Conservation (phyloP, 1,140 invertebrate species). For the Zophobas morio region DNA sequence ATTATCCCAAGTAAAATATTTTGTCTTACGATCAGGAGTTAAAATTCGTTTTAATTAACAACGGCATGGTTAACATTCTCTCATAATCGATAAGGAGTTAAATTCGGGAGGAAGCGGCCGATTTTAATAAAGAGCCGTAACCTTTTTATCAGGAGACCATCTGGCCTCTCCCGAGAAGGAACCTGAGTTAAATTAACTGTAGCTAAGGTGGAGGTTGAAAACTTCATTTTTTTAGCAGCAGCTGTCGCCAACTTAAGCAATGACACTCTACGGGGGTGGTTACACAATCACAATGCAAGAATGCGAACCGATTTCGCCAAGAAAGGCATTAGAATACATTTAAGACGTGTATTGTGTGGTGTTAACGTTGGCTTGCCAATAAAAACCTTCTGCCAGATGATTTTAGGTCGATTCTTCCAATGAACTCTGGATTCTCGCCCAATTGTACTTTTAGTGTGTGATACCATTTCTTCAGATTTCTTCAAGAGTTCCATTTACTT, state of each 20-base stretch:
- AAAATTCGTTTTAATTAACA: slow-evolving; percentile 45
- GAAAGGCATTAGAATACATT: slow-evolving; percentile 64
- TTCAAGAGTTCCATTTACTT: slow-evolving; percentile 50
- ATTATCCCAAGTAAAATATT: slow-evolving; percentile 14
- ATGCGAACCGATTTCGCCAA: slow-evolving; percentile 61
- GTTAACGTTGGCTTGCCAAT: slow-evolving; percentile 36
- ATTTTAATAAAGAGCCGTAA: slow-evolving; percentile 48
- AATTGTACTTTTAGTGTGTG: slow-evolving; percentile 59
- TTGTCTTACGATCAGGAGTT: slow-evolving; percentile 31
- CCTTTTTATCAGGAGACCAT: slow-evolving; percentile 30
- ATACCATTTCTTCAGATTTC: slow-evolving; percentile 56
- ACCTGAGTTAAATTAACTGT: slow-evolving; percentile 67
- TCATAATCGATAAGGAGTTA: slow-evolving; percentile 29
- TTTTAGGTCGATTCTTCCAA: slow-evolving; percentile 31
- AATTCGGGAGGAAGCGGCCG: slow-evolving; percentile 30
- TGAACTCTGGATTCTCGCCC: slow-evolving; percentile 38
- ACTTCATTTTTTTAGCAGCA: slow-evolving; percentile 67
- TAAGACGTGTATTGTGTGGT: slow-evolving; percentile 57
- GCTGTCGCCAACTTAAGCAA: slow-evolving; percentile 63
- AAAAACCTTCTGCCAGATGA: slow-evolving; percentile 33
- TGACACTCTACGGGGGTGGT: slow-evolving; percentile 66
- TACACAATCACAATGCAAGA: slow-evolving; percentile 66
- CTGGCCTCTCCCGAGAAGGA: slow-evolving; percentile 52
- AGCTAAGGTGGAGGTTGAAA: slow-evolving; percentile 67
- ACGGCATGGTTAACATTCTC: slow-evolving; percentile 37